Evolutionary conservation across 2,113 vertebrate genomes (phyloP).

Genomic region (Lophochroa leadbeateri): DNA sequence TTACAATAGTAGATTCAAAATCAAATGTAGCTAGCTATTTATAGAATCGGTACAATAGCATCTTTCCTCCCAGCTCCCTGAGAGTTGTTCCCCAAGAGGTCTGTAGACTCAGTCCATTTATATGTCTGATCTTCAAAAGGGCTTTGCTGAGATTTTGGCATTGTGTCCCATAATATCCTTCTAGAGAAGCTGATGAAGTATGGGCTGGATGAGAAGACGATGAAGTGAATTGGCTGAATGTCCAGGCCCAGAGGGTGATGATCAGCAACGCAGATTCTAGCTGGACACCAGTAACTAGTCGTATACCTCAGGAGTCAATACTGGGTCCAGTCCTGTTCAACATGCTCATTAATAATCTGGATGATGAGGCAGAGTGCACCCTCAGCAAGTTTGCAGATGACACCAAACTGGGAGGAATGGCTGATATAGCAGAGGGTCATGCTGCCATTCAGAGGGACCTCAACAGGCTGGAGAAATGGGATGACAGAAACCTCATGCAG

Average conservation of each 20-base stretch:
- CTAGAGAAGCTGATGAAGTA: background rate
- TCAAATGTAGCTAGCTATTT: background rate
- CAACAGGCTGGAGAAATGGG: background rate
- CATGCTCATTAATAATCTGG: background rate
- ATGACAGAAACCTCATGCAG: background rate
- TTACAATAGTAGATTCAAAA: background rate
- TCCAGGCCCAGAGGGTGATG: background rate
- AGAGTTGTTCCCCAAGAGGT: background rate
- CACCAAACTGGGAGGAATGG: background rate
- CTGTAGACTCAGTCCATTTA: background rate
- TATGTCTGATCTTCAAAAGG: background rate
- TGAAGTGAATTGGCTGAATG: background rate
- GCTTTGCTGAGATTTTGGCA: background rate
- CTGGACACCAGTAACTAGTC: background rate
- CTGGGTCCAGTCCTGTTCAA: background rate
- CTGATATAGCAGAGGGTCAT: background rate
- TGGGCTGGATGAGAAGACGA: background rate
- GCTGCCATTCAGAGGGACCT: background rate
- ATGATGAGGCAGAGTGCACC: background rate
- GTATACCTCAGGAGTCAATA: background rate
- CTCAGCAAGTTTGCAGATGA: background rate
- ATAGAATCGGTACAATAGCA: background rate
- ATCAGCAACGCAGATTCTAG: accelerated
- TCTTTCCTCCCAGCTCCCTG: background rate
- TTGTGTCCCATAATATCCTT: background rate